Conservation (phyloP, 2,797 vertebrate species). For the Acipenser transmontanus region DNA sequence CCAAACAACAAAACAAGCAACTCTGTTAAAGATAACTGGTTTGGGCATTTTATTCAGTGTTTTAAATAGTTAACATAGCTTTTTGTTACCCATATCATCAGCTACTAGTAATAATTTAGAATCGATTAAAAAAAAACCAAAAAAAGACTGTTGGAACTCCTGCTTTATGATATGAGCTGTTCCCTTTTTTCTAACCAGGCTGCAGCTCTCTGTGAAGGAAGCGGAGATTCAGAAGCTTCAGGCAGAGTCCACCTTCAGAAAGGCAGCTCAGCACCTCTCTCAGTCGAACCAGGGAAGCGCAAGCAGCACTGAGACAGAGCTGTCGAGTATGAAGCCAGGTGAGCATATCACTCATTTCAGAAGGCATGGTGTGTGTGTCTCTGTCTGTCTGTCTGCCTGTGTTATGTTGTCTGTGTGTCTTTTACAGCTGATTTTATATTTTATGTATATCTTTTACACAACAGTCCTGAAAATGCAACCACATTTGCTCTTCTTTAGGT, state of each 20-base stretch:
- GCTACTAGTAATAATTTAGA: too few relatives aligned
- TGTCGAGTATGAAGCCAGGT: background rate
- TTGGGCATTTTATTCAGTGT: background rate
- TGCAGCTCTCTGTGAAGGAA: conserved; percentile 46
- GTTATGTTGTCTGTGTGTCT: background rate
- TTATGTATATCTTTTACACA: background rate
- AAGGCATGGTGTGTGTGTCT: background rate
- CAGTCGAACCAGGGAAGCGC: conserved; percentile 30
- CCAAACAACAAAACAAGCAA: too few relatives aligned
- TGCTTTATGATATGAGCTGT: background rate
- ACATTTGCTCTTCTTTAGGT: too few relatives aligned
- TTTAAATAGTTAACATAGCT: too few relatives aligned
- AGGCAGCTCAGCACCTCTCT: conserved; percentile 29
- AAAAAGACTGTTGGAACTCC: background rate
- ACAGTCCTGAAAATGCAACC: background rate
- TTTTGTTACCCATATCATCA: too few relatives aligned
- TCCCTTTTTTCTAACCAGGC: conserved; percentile 47
- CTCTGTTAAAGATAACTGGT: background rate
- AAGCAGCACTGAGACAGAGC: conserved; percentile 44
- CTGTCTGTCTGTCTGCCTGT: background rate
- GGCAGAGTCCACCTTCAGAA: conserved; percentile 28
- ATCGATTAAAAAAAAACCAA: background rate
- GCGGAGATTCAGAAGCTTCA: conserved; percentile 49
- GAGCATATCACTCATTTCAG: background rate
- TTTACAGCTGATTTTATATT: background rate